Conservation (phyloP, 1,140 invertebrate species). For the Macrobrachium rosenbergii region DNA sequence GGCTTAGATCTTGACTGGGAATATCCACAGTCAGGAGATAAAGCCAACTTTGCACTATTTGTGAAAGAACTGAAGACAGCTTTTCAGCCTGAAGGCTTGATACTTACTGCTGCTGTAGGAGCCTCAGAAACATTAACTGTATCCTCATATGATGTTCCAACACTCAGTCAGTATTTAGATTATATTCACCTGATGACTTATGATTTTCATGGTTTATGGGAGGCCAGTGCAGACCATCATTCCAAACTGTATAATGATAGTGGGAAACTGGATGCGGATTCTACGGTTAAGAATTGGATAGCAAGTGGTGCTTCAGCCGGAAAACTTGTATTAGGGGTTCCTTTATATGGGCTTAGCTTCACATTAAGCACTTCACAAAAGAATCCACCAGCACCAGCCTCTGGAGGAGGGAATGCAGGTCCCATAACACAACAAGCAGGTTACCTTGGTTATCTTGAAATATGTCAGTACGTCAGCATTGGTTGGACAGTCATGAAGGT, state of each 20-base stretch:
- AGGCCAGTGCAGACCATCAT: slow-evolving; percentile 72
- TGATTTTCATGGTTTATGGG: slow-evolving; percentile 71
- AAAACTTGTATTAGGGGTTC: slow-evolving; percentile 70
- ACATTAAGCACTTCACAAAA: slow-evolving; percentile 65
- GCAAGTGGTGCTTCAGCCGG: slow-evolving; percentile 68
- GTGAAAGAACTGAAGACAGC: slow-evolving; percentile 78
- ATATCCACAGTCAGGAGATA: slow-evolving; percentile 83
- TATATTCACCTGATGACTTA: slow-evolving; percentile 70
- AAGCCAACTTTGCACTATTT: slow-evolving; percentile 78
- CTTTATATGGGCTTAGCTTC: slow-evolving; percentile 70
- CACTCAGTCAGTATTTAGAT: slow-evolving; percentile 61
- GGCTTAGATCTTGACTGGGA: slow-evolving; percentile 90
- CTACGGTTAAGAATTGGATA: slow-evolving; percentile 70
- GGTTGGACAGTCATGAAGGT: slow-evolving; percentile 52
- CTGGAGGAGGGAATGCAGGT: slow-evolving; percentile 4
- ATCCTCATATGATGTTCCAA: slow-evolving; percentile 57
- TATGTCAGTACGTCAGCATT: slow-evolving; percentile 54
- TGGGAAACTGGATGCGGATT: slow-evolving; percentile 36
- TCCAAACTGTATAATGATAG: slow-evolving; percentile 68
- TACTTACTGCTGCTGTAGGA: slow-evolving; percentile 77
- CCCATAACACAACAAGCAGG: slow-evolving; percentile 39
- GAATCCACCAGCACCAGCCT: slow-evolving; percentile 3
- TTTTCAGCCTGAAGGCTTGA: slow-evolving; percentile 82
- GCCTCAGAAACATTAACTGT: slow-evolving; percentile 70
- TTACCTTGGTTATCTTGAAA: slow-evolving; percentile 61